Base-by-base conservation (phyloP, 1,140 invertebrate genomes). In the Diachasmimorpha longicaudata region DNA sequence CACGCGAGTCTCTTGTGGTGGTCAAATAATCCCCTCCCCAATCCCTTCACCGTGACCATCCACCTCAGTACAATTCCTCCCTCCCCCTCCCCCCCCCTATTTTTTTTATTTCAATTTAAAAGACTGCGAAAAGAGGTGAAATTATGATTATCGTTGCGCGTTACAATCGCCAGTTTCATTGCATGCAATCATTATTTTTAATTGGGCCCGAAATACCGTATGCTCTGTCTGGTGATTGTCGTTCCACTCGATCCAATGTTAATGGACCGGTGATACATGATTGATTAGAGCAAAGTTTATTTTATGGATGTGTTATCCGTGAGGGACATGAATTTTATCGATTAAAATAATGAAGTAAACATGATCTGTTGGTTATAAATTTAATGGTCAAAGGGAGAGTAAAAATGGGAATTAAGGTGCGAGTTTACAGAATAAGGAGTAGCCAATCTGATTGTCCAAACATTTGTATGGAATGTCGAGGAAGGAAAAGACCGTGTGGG, bases 381-480 rank as follows among this genome's bases (percentile, higher is more conserved):
- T 31, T 31, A 31, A 31, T 31, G 31, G 31, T 6, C n/a, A n/a
- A n/a, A n/a, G n/a, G 31, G 31, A 6, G 31, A 2, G 31, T 2
- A 6, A 6, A 6, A 31, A 6, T 4, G 39, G 39, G 39, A 42
- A 42, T 42, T 42, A 42, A 42, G 39, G 39, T 42, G 39, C 39
- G 39, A 42, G 39, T 9, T 13, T 1, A 42, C 13, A 11, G 39
- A 11, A 42, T 6, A 42, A 71, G 19, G 21, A 73, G 58, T 31
- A 16, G n/a, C 55, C 77, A 82, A 85, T 85, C 84, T 83, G 84
- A 85, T 85, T 80, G 78, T 44, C 31, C 52, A 48, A 81, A 83
- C 83, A 84, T 83, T 82, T 83, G 80, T 83, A 81, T 70, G 83
- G 84, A 84, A 85, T 85, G 84, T 86, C 81, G 81, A 83, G 81